These are phyloP conservation scores for Paguma larvata DNA, from an alignment of 2,797 vertebrate genomes.

Conservation along the genomic window DNA sequence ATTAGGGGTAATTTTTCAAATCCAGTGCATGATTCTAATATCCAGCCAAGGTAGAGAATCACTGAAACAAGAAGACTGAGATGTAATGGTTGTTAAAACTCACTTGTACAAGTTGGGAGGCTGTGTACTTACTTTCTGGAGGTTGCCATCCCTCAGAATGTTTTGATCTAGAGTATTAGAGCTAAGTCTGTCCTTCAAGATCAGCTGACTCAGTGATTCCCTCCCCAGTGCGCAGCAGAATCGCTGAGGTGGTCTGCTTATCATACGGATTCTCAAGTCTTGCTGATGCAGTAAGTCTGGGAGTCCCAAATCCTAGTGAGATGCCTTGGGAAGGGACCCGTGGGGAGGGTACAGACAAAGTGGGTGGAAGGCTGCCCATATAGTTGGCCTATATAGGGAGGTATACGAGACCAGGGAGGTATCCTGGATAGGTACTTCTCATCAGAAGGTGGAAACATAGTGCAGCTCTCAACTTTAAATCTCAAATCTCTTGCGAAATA, in stretches of 20 bases:
- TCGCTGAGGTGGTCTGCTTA: neutral
- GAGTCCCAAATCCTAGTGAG: neutral
- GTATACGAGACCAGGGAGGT: neutral
- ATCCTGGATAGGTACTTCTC: neutral
- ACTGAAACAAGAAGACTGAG: neutral
- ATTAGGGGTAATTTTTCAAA: neutral
- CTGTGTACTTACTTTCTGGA: neutral
- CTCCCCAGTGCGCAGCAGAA: neutral
- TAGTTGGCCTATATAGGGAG: accelerated
- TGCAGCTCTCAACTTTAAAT: neutral
- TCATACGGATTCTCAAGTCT: neutral
- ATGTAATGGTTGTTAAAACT: neutral
- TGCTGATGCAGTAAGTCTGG: neutral
- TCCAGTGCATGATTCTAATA: neutral
- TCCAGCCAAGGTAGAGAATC: neutral
- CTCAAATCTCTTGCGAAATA: constrained; percentile 41
- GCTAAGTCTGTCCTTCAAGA: neutral
- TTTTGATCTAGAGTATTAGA: neutral
- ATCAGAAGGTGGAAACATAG: neutral
- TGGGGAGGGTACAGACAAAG: neutral
- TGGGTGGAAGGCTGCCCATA: neutral
- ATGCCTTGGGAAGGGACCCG: neutral
- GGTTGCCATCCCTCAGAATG: neutral
- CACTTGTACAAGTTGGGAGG: neutral
- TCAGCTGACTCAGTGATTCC: neutral